Conservation (phyloP, 2,888 invertebrate species). For the Chydorus sphaericus region DNA sequence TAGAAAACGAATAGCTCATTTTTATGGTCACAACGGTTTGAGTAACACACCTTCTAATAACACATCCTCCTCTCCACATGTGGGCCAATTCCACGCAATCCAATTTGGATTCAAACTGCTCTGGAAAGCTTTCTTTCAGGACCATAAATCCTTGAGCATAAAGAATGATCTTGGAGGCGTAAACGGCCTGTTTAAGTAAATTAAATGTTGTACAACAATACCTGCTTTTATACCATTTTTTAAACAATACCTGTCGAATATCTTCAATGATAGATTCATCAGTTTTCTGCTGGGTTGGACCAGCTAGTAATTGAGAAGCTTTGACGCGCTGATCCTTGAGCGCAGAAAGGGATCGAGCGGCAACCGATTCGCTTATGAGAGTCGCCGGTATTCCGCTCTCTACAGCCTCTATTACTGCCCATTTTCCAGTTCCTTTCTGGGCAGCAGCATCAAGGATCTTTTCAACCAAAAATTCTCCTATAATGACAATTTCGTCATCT, state of each 20-base stretch:
- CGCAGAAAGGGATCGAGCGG: slow-evolving; percentile 86
- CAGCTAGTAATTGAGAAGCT: slow-evolving; percentile 65
- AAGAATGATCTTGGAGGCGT: slow-evolving; percentile 94
- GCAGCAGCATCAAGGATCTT: slow-evolving; percentile 92
- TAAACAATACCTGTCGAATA: slow-evolving; percentile 42
- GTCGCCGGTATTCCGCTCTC: slow-evolving; percentile 96
- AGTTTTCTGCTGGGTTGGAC: slow-evolving; percentile 43
- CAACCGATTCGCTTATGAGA: slow-evolving; percentile 95
- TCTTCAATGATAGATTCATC: slow-evolving; percentile 62
- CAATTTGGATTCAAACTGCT: slow-evolving; percentile 77
- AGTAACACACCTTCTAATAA: slow-evolving; percentile 61
- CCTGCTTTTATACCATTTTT: neutral
- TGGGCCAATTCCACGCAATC: slow-evolving; percentile 96
- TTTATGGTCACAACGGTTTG: neutral
- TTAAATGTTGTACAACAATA: too few relatives aligned
- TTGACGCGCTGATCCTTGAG: slow-evolving; percentile 69
- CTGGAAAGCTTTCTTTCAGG: slow-evolving; percentile 71
- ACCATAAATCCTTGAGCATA: slow-evolving; percentile 98
- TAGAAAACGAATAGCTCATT: neutral
- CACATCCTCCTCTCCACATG: slow-evolving; percentile 99
- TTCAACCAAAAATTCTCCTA: slow-evolving; percentile 59
- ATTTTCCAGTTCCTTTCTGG: slow-evolving; percentile 97
- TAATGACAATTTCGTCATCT: slow-evolving; percentile 14
- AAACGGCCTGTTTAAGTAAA: slow-evolving; percentile 52
- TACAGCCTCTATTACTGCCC: slow-evolving; percentile 92